phyloP scores from a whole-genome alignment of 30 jellyfish, hydroid and myxozoan genomes.

The Clytia hemisphaerica region DNA sequence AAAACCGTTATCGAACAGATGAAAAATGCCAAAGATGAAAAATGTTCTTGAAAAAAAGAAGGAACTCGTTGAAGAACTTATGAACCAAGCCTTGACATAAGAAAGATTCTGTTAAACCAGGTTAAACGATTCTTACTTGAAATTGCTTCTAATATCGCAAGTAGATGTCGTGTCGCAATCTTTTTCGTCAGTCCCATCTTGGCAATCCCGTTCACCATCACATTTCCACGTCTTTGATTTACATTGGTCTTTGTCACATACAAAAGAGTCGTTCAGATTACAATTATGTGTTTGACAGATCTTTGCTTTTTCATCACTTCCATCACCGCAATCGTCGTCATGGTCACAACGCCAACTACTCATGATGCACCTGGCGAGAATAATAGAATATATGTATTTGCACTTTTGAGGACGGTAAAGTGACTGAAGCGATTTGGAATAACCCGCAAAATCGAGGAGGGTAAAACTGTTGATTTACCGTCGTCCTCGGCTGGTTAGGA shows the following conservation, averaged over 20 bases:
- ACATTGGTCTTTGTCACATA: conserved; percentile 72
- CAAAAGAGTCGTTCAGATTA: conserved; percentile 37
- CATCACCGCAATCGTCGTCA: conserved; percentile 89
- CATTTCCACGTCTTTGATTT: conserved; percentile 80
- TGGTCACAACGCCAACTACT: conserved; percentile 77
- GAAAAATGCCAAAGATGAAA: neutral
- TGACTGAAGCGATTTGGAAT: too few species aligned
- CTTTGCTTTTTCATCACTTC: conserved; percentile 71
- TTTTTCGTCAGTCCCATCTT: conserved; percentile 78
- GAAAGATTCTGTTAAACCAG: neutral
- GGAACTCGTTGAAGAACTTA: neutral
- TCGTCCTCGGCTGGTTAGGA: too few species aligned
- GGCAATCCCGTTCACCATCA: conserved; percentile 87
- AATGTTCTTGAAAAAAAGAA: neutral
- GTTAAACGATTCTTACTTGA: conserved; percentile 38
- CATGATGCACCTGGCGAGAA: conserved; percentile 61
- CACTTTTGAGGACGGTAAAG: too few species aligned
- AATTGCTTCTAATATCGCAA: conserved; percentile 43
- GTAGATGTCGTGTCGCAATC: conserved; percentile 54
- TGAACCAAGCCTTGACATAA: neutral
- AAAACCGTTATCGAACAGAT: neutral
- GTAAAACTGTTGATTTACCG: too few species aligned
- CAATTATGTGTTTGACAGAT: conserved; percentile 62
- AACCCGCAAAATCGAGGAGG: too few species aligned
- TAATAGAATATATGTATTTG: neutral